Evolutionary conservation across 1,140 invertebrate genomes (phyloP).

Genomic region (Drosophila equinoxialis): DNA sequence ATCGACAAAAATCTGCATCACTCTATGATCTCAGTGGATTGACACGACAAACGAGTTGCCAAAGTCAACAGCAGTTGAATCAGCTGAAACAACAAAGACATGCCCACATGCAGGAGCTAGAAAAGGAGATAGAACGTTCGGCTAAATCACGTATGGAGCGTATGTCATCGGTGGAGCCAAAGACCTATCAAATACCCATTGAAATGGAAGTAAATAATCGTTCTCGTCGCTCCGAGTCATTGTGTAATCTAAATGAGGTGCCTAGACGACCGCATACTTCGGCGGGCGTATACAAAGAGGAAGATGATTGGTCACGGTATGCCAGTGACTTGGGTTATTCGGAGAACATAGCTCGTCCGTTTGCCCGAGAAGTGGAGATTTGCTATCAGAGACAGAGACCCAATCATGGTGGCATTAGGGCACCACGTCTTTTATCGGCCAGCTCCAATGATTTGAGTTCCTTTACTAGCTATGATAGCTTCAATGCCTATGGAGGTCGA

Average conservation of each 20-base stretch:
- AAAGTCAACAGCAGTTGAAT: constrained; percentile 45
- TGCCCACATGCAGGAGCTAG: constrained; percentile 74
- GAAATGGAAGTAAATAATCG: constrained; percentile 45
- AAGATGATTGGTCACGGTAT: constrained; percentile 76
- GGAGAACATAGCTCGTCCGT: constrained; percentile 76
- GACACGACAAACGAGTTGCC: constrained; percentile 15
- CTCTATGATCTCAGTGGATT: constrained; percentile 72
- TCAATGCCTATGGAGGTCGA: constrained; percentile 65
- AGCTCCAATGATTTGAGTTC: constrained; percentile 75
- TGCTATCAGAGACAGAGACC: constrained; percentile 65
- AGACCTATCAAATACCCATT: constrained; percentile 62
- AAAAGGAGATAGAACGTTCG: constrained; percentile 72
- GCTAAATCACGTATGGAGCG: constrained; percentile 58
- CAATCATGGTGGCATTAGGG: constrained; percentile 55
- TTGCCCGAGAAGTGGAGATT: constrained; percentile 79
- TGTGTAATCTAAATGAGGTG: constrained; percentile 66
- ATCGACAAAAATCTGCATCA: constrained; percentile 65
- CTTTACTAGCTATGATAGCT: constrained; percentile 57
- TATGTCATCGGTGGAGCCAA: constrained; percentile 57
- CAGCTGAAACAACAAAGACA: constrained; percentile 64
- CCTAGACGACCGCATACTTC: constrained; percentile 56
- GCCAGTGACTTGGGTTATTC: constrained; percentile 75
- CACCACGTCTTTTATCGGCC: constrained; percentile 61
- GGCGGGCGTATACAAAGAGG: constrained; percentile 30
- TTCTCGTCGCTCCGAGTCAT: constrained; percentile 61